phyloP scores from a whole-genome alignment of 2,797 vertebrate species.

The Cyprinella venusta region DNA sequence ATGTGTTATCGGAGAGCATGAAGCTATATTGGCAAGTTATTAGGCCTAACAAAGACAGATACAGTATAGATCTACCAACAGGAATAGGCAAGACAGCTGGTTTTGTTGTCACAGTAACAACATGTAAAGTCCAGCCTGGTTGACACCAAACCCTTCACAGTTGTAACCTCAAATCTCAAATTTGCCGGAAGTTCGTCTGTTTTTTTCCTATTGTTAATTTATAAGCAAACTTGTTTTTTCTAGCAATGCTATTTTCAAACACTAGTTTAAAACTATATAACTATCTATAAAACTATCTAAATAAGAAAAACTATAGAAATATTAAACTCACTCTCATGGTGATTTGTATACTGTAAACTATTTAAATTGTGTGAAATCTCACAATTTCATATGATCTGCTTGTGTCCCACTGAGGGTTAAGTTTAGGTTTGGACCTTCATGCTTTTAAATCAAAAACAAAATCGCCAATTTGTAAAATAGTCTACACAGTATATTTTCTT shows the following conservation, averaged over 20 bases:
- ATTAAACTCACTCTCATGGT: background rate
- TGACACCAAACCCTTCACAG: no score
- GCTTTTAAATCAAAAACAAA: background rate
- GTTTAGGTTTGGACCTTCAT: no score
- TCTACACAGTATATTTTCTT: background rate
- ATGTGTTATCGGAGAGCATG: background rate
- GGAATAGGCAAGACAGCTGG: background rate
- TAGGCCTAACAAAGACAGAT: background rate
- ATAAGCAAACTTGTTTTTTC: background rate
- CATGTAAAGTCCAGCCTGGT: background rate
- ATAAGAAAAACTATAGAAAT: background rate
- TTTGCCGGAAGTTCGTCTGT: no score
- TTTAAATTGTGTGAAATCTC: background rate
- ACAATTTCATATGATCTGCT: background rate
- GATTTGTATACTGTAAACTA: background rate
- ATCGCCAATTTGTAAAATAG: background rate
- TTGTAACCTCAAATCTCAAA: no score
- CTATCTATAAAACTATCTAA: no score
- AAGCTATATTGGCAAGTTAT: background rate
- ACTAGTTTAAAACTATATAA: background rate
- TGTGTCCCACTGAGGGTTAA: no score
- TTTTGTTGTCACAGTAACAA: no score
- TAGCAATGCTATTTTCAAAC: background rate
- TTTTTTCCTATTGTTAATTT: background rate
- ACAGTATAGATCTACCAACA: background rate